Evolutionary conservation across 1,140 invertebrate genomes (phyloP), one percentile per base, ranked within the genome.

Genomic region (Telenomus remus): DNA sequence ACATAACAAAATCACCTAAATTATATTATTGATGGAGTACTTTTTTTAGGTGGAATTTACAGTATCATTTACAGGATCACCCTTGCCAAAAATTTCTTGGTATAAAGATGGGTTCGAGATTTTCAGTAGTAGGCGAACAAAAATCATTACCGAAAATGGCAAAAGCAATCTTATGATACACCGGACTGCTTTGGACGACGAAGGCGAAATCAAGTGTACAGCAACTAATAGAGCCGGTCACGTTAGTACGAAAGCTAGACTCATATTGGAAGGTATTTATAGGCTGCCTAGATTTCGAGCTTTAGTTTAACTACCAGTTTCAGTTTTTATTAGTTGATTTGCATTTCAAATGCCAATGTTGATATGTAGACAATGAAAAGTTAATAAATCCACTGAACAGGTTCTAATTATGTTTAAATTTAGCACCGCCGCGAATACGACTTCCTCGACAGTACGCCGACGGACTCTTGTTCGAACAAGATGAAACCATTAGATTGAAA

Each of bases 71-170:
- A 88, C 91, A 9, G 97, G 97, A 0, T 91, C 92, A 27, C 97
- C 97, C 0, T 84, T 90, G 5, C 96, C 97, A 1, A 94, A 94
- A 77, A 91, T 98, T 15, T 92, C 92, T n/a, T 99, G 97, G 97
- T 98, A 94, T 85, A 96, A 96, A 85, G 94, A 96, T 83, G 94
- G 93, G 34, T 94, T 94, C 75, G 94, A 95, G 84, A 93, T 95
- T 57, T 95, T 95, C 80, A 95, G 94, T 81, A 95, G 93, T 81
- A 88, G 94, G 63, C 89, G 94, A 72, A 95, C 93, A 0, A 91
- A 91, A 74, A 94, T 96, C 64, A 87, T 92, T 0, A 94, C 93
- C 0, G 94, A 94, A 59, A 93, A 93, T 57, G 93, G 94, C 14
- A 90, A 89, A 27, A 96, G 94, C 83, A 90, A 92, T 33, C 90